Conservation (phyloP, 2,113 vertebrate genomes). For the Aptenodytes patagonicus region DNA sequence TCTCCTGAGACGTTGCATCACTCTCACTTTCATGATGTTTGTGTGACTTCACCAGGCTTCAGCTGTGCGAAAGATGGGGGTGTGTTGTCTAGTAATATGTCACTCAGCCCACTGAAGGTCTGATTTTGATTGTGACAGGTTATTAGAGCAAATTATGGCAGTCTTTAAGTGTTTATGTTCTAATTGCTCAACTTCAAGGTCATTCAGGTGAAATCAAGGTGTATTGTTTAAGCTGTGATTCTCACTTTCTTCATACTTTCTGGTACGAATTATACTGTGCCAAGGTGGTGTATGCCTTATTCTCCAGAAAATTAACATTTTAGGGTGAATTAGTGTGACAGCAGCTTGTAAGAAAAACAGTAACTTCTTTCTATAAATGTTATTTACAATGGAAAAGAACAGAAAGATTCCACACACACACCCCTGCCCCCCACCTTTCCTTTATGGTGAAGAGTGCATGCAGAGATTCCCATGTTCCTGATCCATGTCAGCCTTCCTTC, state of each 20-base stretch:
- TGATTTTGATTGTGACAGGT: background rate
- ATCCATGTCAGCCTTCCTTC: background rate
- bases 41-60: background rate
- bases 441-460: background rate
- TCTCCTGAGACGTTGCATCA: background rate
- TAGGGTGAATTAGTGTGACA: background rate
- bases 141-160: background rate
- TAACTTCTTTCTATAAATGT: too few species aligned
- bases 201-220: background rate
- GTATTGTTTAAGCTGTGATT: background rate
- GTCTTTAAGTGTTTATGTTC: background rate
- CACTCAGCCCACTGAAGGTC: background rate
- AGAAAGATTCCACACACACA: background rate
- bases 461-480: background rate
- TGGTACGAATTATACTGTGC: background rate
- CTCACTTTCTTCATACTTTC: background rate
- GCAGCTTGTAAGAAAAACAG: background rate
- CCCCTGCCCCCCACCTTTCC: background rate
- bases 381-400: too few species aligned
- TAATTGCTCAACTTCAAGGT: background rate
- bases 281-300: background rate
- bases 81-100: background rate
- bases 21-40: background rate
- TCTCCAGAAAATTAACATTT: background rate
- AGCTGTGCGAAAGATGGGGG: background rate